Evolutionary conservation across 2,113 vertebrate species (phyloP).

Genomic region (Agapornis roseicollis): DNA sequence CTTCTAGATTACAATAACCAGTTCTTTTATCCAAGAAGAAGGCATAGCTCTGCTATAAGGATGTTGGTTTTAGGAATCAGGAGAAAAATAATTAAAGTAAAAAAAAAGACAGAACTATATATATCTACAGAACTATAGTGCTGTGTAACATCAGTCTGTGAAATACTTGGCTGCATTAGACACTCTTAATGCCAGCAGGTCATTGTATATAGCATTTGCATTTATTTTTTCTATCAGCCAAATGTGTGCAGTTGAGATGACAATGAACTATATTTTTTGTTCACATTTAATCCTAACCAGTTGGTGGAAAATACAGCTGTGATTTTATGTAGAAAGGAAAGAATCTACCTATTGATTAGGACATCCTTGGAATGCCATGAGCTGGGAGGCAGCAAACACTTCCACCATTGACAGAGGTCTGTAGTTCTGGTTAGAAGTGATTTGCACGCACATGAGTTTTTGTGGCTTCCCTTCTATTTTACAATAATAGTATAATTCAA

Average conservation of each 20-base stretch:
- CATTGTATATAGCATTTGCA: neutral
- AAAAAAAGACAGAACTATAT: neutral
- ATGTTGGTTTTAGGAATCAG: neutral
- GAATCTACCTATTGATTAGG: neutral
- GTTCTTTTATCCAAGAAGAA: neutral
- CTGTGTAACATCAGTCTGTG: neutral
- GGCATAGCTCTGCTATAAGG: neutral
- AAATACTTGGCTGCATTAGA: neutral
- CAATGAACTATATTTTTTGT: neutral
- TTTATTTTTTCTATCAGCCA: neutral
- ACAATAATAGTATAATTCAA: neutral
- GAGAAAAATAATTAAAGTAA: neutral
- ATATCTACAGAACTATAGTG: neutral
- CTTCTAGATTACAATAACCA: neutral
- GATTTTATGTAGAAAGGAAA: neutral
- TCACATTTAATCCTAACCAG: neutral
- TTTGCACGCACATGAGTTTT: neutral
- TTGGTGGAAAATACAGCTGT: neutral
- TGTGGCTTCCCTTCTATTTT: neutral
- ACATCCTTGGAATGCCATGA: neutral
- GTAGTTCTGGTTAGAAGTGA: neutral
- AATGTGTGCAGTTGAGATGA: neutral
- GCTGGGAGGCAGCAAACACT: neutral
- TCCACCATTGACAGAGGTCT: neutral
- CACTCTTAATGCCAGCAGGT: neutral